phyloP scores from a whole-genome alignment of 2,888 invertebrate species.

The Drosophila ustulata region DNA sequence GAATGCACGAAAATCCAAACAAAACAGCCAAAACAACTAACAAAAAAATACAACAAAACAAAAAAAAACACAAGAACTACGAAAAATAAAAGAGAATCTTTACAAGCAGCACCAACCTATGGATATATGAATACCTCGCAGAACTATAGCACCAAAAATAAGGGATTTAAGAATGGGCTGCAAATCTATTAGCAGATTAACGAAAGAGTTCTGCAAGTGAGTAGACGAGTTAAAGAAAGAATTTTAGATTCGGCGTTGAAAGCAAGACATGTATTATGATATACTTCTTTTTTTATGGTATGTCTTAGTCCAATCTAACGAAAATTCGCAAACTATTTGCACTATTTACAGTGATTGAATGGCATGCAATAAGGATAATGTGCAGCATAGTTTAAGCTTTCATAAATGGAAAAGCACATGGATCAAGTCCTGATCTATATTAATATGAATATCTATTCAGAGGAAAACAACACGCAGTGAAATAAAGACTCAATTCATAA shows the following conservation, averaged over 20 bases:
- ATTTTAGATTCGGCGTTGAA: not conserved
- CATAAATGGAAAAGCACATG: not conserved
- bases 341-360: not conserved
- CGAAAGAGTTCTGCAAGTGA: not conserved
- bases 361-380: slow-evolving; percentile 1
- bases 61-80: not conserved
- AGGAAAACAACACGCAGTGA: too few species aligned
- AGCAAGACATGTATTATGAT: not conserved
- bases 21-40: slow-evolving; percentile 59
- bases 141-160: not conserved
- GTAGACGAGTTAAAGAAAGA: too few species aligned
- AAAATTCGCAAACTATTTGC: not conserved
- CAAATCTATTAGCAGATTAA: not conserved
- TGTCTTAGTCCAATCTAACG: not conserved
- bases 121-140: slow-evolving; percentile 31
- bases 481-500: too few species aligned
- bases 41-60: slow-evolving; percentile 29
- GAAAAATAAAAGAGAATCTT: slow-evolving; percentile 37
- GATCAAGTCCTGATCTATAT: too few species aligned
- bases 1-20: slow-evolving; percentile 79
- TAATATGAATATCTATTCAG: too few species aligned
- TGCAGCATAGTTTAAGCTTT: not conserved
- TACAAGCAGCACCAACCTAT: slow-evolving; percentile 27
- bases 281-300: not conserved
- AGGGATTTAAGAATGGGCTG: not conserved